Percentiles rank a stretch among this genome's conserved stretches.
Evolutionary conservation across 2,113 vertebrate species (phyloP).

Genomic region (Mungos mungo): DNA sequence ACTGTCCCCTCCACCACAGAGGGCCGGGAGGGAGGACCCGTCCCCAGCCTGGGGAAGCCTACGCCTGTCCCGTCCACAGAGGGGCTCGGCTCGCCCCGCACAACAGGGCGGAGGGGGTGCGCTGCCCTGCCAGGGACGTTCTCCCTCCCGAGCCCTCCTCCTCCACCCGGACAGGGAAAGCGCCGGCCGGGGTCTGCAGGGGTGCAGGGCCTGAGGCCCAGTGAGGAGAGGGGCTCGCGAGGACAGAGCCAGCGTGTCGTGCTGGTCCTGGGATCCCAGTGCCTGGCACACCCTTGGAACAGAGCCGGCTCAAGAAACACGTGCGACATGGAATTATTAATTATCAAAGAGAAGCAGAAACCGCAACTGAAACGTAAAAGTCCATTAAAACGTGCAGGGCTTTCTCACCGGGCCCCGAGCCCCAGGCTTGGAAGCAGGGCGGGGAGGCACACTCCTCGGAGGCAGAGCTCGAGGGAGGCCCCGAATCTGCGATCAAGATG

Average conservation of each 20-base stretch:
- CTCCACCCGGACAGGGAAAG: neutral
- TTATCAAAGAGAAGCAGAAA: neutral
- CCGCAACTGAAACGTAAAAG: neutral
- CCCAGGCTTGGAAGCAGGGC: too few relatives aligned
- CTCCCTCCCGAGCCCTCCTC: neutral
- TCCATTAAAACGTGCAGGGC: neutral
- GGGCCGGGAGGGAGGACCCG: neutral
- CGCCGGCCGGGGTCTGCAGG: accelerated
- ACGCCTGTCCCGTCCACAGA: too few relatives aligned
- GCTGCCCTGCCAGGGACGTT: neutral
- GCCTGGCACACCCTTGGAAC: neutral
- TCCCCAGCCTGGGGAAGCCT: accelerated
- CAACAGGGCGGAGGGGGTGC: too few relatives aligned
- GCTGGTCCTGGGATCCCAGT: neutral
- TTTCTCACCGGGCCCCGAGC: neutral
- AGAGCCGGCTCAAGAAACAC: neutral
- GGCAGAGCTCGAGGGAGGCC: neutral
- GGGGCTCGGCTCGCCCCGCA: neutral
- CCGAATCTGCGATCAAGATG: neutral
- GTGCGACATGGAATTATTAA: neutral
- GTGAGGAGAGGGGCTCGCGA: accelerated
- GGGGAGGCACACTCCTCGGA: accelerated
- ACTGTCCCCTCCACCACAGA: accelerated
- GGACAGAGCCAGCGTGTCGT: neutral
- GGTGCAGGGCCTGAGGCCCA: accelerated